Base-by-base conservation (phyloP, 2,797 vertebrate species). In the Adelosebastes latens region DNA sequence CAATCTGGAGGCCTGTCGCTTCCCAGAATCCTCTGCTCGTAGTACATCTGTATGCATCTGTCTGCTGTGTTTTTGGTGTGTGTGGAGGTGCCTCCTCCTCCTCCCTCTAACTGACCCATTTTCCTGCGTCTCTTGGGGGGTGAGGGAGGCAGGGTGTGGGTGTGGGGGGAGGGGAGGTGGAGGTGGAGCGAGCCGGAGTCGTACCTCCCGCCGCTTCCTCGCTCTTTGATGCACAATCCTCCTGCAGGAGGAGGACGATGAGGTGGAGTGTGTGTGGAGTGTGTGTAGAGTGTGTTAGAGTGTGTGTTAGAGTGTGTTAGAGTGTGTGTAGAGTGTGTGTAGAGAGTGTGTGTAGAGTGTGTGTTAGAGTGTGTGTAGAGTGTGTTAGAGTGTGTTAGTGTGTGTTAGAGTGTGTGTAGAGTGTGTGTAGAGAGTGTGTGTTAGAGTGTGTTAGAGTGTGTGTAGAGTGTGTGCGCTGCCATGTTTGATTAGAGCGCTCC, bases 101-200 rank as follows among this genome's bases (percentile, higher is more conserved):
- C 42, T 46, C 39, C 39, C 13, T 42, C 76, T 84, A 78, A 88
- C 94, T 95, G 95, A 95, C 94, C 94, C 92, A 95, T 89, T 94
- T 95, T 91, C 72, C 55, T 6, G 20, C n/a, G 46, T 88, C 91
- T 92, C 82, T 59, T 6, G 82, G 78, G 77, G 84, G 39, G 58
- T 13, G 77, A 77, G 77, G 53, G 73, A 6, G 69, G 27, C 20
- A 10, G 73, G 36, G 58, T 18, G 58, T 2, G 25, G 58, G n/a
- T n/a, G 36, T 2, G 25, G 3, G 25, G 66, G 49, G 71, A 32
- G 36, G 59, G 75, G 60, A 3, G 69, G 75, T n/a, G 79, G 88
- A 69, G 76, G 75, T n/a, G 79, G 88, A 69, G 76, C 68, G 73
- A 25, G 81, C 39, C 1, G 71, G 73, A 25, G 81, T 46, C 1